A percentile compares a stretch with the other conserved stretches of the same genome.
Conservation (phyloP, 2,113 vertebrate genomes). For the Hemicordylus capensis region DNA sequence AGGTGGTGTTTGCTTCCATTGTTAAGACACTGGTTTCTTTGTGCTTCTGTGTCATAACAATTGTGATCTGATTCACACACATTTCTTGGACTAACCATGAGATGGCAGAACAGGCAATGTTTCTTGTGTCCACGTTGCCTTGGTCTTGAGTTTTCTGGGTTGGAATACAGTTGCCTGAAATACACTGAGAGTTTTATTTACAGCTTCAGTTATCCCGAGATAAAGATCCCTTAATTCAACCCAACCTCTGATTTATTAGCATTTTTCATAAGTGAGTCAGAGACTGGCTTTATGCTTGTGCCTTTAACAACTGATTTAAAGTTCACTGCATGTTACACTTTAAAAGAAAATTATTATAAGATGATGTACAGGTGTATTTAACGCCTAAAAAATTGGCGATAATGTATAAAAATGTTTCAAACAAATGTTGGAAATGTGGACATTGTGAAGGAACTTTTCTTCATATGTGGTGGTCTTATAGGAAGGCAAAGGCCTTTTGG, state of each 20-base stretch:
- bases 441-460: too few relatives aligned
- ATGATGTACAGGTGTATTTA: too few relatives aligned
- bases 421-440: too few relatives aligned
- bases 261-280: background rate
- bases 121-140: background rate
- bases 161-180: background rate
- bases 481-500: too few relatives aligned
- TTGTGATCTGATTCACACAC: background rate
- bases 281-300: background rate
- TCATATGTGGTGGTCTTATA: too few relatives aligned
- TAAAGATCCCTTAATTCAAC: background rate
- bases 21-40: background rate
- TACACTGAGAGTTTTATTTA: background rate
- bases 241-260: background rate
- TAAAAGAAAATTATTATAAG: too few relatives aligned
- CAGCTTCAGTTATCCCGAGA: background rate
- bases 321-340: too few relatives aligned
- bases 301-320: background rate
- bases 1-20: background rate
- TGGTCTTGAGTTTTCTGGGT: background rate
- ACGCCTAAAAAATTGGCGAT: too few relatives aligned
- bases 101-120: background rate
- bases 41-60: background rate
- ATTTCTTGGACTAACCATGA: background rate
- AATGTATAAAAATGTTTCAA: too few relatives aligned